A percentile compares a stretch with the other conserved stretches of the same genome.
These are phyloP conservation scores for Apomyelois bistriatella DNA, from an alignment of 2,888 invertebrate species.

Conservation along the genomic window DNA sequence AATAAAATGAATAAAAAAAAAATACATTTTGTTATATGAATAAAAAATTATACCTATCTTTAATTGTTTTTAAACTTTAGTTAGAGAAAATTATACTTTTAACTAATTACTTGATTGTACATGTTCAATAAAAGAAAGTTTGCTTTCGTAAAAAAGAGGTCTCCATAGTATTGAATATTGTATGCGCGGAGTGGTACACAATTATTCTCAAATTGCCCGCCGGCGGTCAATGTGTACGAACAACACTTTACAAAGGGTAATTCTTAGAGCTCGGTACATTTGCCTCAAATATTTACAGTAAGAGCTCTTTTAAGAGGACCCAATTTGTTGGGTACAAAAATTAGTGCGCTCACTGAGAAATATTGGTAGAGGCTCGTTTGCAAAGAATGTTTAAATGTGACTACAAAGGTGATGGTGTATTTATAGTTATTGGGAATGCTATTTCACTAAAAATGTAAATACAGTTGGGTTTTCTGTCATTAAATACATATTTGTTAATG, in stretches of 20 bases:
- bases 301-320: constrained; percentile 11
- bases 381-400: background rate
- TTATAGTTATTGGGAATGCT: too few relatives aligned
- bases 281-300: constrained; percentile 20
- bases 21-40: too few relatives aligned
- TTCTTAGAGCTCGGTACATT: constrained; percentile 10
- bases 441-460: too few relatives aligned
- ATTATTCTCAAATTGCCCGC: constrained; percentile 17
- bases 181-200: constrained; percentile 5
- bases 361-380: background rate
- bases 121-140: background rate
- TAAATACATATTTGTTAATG: too few relatives aligned
- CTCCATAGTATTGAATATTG: background rate
- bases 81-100: too few relatives aligned
- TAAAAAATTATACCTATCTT: too few relatives aligned
- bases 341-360: constrained; percentile 4
- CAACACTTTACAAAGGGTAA: constrained; percentile 10
- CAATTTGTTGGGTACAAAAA: constrained; percentile 12
- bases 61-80: too few relatives aligned
- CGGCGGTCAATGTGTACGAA: constrained; percentile 8
- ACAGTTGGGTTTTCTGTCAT: too few relatives aligned
- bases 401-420: too few relatives aligned
- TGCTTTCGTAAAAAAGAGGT: background rate
- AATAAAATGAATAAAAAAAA: too few relatives aligned
- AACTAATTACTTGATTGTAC: too few relatives aligned